Base-by-base conservation (phyloP, 1,140 invertebrate species). In the Anadara kagoshimensis region DNA sequence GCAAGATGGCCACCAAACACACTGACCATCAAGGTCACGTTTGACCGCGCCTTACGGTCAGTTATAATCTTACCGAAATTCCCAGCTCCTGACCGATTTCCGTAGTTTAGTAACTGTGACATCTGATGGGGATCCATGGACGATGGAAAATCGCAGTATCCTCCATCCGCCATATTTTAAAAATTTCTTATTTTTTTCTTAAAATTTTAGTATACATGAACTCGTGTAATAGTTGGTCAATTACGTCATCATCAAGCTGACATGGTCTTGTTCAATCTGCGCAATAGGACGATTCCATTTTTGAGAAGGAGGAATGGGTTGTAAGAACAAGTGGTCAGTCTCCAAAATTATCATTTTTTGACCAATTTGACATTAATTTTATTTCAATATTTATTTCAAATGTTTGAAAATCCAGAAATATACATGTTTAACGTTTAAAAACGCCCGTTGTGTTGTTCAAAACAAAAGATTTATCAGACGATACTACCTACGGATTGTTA, bases 61-160 rank as follows among this genome's bases (percentile, higher is more conserved):
- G n/a, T 29, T n/a, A 59, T 41, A 24, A n/a, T 62, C 66, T 69
- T 69, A 69, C 66, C 66, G 20, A 59, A 69, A 41, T 61, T 69
- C 20, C 59, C 66, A 12, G 44, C 43, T 47, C 58, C 58, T 49
- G 56, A 29, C 7, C 66, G 36, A 44, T 47, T 41, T 20, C 26
- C 53, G 29, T 57, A 69, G 51, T 49, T 49, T 14, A 47, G 41
- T 36, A 69, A 20, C 43, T 69, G 66, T 36, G 44, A 47, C 11
- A 69, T 59, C 4, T 59, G 43, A 3, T 58, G 58, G 4, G 66
- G 56, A 51, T 69, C 66, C 56, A 69, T 58, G 16, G 47, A 56
- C 12, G 56, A 57, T 12, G 66, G 29, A 69, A 69, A 69, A 36
- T 69, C 66, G 49, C 56, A 69, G 49, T 59, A 69, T 57, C 47